Conservation (phyloP, 2,113 vertebrate genomes). For the Passer domesticus region DNA sequence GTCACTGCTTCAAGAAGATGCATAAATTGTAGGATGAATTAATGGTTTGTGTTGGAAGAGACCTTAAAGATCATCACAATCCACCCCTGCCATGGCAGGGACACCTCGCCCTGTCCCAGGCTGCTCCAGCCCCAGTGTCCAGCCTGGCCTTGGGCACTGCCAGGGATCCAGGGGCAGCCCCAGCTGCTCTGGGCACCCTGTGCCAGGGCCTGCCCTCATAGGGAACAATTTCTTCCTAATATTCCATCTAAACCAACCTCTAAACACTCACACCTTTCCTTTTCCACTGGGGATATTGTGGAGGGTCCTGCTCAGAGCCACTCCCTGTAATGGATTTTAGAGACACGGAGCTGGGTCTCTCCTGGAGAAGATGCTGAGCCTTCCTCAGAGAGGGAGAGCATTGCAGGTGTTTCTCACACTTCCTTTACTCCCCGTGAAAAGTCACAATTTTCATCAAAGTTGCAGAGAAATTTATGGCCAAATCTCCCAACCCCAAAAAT, state of each 20-base stretch:
- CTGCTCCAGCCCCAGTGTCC: neutral
- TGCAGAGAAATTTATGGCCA: neutral
- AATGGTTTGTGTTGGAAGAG: neutral
- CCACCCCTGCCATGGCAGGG: neutral
- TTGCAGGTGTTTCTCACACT: neutral
- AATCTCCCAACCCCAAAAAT: accelerated
- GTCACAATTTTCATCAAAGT: neutral
- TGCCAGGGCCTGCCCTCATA: neutral
- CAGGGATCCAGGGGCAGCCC: neutral
- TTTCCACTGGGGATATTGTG: neutral
- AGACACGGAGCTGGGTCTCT: neutral
- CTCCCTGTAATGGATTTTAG: neutral
- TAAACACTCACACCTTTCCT: neutral
- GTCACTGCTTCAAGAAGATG: neutral
- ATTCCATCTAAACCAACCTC: too few species aligned
- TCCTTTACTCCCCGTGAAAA: neutral
- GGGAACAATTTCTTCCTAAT: neutral
- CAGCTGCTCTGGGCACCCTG: neutral
- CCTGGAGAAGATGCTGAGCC: neutral
- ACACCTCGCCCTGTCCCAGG: neutral
- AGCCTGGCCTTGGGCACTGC: neutral
- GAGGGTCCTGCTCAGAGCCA: neutral
- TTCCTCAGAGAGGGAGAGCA: neutral
- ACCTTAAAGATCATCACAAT: accelerated
- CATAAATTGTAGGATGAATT: neutral